Conservation (phyloP, 2,113 vertebrate genomes). For the Haemorhous mexicanus region DNA sequence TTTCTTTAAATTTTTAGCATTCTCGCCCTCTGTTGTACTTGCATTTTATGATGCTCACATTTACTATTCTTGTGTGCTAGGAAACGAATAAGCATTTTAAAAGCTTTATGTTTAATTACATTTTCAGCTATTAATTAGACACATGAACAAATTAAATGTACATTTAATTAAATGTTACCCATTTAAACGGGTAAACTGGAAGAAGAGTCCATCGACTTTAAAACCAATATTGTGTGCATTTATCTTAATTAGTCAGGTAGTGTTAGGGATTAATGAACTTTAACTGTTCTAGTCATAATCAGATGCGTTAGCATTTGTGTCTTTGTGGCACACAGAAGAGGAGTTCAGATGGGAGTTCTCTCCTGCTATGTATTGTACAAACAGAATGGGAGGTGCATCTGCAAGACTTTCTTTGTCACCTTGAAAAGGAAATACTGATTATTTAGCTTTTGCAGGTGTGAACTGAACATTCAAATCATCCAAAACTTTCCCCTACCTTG, state of each 20-base stretch:
- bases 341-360: background rate
- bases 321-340: background rate
- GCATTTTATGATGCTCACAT: background rate
- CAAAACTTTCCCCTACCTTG: background rate
- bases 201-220: background rate
- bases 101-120: constrained; percentile 1
- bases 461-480: background rate
- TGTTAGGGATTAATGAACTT: background rate
- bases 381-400: background rate
- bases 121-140: constrained; percentile 3
- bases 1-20: background rate
- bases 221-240: background rate
- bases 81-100: background rate
- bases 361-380: background rate
- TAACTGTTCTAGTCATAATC: background rate
- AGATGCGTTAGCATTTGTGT: background rate
- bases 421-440: background rate
- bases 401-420: background rate
- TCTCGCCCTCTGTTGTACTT: background rate
- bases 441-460: background rate
- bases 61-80: background rate
- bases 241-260: constrained; percentile 27
- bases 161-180: constrained; percentile 18
- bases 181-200: background rate
- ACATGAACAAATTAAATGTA: constrained; percentile 22